Base-by-base conservation (phyloP, 2,113 vertebrate species). In the Apus apus region DNA sequence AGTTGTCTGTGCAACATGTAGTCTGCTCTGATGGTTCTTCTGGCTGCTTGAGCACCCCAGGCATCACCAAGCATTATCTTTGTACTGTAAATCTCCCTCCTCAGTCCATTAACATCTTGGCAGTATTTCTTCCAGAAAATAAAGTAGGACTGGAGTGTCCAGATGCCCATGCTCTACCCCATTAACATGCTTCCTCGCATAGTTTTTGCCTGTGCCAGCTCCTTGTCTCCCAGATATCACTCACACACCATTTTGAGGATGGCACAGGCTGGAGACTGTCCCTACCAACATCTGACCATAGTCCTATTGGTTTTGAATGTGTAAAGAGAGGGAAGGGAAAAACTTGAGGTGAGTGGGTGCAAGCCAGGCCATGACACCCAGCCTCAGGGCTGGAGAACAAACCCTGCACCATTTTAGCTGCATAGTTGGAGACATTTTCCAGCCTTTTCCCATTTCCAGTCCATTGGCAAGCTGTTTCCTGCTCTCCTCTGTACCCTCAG, bases 151-250 rank as follows among this genome's bases (percentile, higher is more conserved):
- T 58, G 72, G 79, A 60, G 34, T 48, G 56, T 32, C 16, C 58
- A 64, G 62, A 15, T 75, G 48, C 23, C 62, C 2, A 2, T 26
- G 17, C 36, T 75, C 17, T 11, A 80, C 36, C 22, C 34, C 53
- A n/a, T 30, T 3, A 1, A 8, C 8, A 36, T 0, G 0, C 5
- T 53, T 61, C 18, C 46, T 60, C 77, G 12, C 13, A 14, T 2
- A 36, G 30, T 30, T 54, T 18, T 51, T 45, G 21, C 25, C 61
- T 23, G 5, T 68, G 19, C 13, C 58, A 70, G 4, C n/a, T 56
- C 18, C 14, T 61, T 68, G 32, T 19, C 29, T 23, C 56, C 46
- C 25, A 89, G 18, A 65, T 6, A 6, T 50, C 12, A 27, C 15
- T 5, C 25, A 20, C 2, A 2, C 21, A 74, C 9, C 2, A 9